Evolutionary conservation across 2,113 vertebrate genomes (phyloP), one percentile per base, ranked within the genome.

Genomic region (Mormoops blainvillei): DNA sequence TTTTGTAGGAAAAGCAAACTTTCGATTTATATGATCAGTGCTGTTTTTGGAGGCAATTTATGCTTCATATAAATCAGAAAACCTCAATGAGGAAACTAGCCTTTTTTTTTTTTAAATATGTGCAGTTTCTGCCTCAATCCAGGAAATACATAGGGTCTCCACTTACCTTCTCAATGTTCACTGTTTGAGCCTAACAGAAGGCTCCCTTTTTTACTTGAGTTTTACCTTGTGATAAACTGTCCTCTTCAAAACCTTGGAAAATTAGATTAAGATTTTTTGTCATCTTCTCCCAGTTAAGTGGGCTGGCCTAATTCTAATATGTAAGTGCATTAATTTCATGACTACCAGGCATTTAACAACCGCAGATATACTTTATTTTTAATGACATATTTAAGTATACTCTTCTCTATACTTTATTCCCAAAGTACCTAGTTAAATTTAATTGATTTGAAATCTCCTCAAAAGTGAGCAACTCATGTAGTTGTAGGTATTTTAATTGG

Each of bases 381-480:
- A 90, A 92, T 95, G n/a, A 43, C 61, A 86, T 7, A 68, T 80
- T 89, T 78, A 87, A 67, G 18, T 96, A 65, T 33, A 33, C 22
- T 81, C 14, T 58, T 31, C 19, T 12, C 33, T 80, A 36, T 3
- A 0, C 1, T 81, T 81, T 74, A 76, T 19, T 36, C 10, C 13
- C 12, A 77, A 1, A n/a, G 41, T 76, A 77, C 14, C 18, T 93
- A 38, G 4, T 81, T 77, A 78, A 71, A 77, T 14, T 78, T 84
- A 61, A 43, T 87, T 78, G 73, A 86, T 77, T 89, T 94, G 41
- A 94, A 80, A 87, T 96, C 33, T 93, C 28, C 43, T 77, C 24
- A 93, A 48, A 73, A 86, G 80, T 73, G 22, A 94, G 4, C 18
- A 78, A 9, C 24, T 87, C 24, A 41, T 70, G 8, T 88, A 74